Conservation (phyloP, 2,888 invertebrate species). For the Muscina levida region DNA sequence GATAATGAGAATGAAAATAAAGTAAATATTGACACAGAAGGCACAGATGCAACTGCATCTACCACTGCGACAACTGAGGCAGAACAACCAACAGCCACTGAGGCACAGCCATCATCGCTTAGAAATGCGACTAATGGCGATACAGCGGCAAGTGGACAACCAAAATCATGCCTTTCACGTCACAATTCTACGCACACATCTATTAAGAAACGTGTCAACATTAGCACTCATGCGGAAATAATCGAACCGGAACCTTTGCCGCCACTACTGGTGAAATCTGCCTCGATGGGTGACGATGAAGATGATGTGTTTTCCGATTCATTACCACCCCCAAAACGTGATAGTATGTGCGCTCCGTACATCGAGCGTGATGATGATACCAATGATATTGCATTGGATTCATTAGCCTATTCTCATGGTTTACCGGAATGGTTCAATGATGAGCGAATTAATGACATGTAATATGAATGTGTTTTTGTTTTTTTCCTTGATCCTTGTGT, state of each 20-base stretch:
- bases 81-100: constrained; percentile 13
- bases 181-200: constrained; percentile 78
- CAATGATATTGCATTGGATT: constrained; percentile 69
- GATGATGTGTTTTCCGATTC: constrained; percentile 84
- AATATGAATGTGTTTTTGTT: constrained; percentile 63
- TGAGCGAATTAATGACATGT: constrained; percentile 79
- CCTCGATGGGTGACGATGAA: constrained; percentile 75
- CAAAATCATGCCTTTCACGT: constrained; percentile 78
- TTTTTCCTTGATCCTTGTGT: too few species aligned
- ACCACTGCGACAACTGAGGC: background rate
- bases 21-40: constrained; percentile 2
- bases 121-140: background rate
- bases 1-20: constrained; percentile 47
- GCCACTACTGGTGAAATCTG: constrained; percentile 60
- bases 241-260: constrained; percentile 76
- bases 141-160: constrained; percentile 62
- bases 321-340: constrained; percentile 80
- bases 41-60: background rate
- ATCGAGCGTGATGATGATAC: constrained; percentile 74
- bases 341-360: constrained; percentile 81
- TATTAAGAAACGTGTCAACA: constrained; percentile 79
- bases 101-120: background rate
- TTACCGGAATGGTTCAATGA: constrained; percentile 81
- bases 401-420: constrained; percentile 73
- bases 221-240: constrained; percentile 77